Evolutionary conservation across 53 echinoderm and acorn worm species (phyloP), one percentile per base, ranked within the genome.

Genomic region (Hippasteria phrygiana): DNA sequence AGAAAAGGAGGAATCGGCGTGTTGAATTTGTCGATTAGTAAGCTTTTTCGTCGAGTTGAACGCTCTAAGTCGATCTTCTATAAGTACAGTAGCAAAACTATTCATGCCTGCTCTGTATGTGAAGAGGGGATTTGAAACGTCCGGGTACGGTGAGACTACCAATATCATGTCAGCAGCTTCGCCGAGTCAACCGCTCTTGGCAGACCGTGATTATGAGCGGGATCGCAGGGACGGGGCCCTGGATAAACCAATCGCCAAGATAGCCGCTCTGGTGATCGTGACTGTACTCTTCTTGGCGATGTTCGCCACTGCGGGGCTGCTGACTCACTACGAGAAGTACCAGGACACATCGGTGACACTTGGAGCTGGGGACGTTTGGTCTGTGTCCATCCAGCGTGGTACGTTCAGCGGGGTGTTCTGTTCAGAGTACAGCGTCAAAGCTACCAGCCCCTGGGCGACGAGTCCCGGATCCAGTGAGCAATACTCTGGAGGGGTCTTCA

Each of bases 301-400:
- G 5, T 73, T 73, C n/a, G 35, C 73, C 5, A 73, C n/a, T 9
- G 73, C 73, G 5, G 73, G 73, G 20, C 18, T 73, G 2, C 14
- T 43, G 41, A 73, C 73, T 39, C 73, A 43, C 43, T 73, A 42
- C 43, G 73, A 10, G 1, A 8, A 14, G 41, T 73, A 42, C 73
- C n/a, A 43, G 24, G 1, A 43, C 18, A 12, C 5, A 5, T 73
- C 73, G 73, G 73, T 73, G 2, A 73, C 73, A 5, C 73, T 73
- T 2, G 73, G 73, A 73, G 73, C 73, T 18, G 73, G 73, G 20
- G 73, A 73, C n/a, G 41, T 18, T n/a, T 73, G 73, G 73, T 73
- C 73, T 4, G 43, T 73, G 7, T 40, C 22, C 43, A 20, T 73
- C 20, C 73, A 73, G 32, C 14, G 42, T 12, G 26, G 73, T 18